Evolutionary conservation across 2,888 invertebrate species (phyloP).

Genomic region (Melangyna quadrimaculata): DNA sequence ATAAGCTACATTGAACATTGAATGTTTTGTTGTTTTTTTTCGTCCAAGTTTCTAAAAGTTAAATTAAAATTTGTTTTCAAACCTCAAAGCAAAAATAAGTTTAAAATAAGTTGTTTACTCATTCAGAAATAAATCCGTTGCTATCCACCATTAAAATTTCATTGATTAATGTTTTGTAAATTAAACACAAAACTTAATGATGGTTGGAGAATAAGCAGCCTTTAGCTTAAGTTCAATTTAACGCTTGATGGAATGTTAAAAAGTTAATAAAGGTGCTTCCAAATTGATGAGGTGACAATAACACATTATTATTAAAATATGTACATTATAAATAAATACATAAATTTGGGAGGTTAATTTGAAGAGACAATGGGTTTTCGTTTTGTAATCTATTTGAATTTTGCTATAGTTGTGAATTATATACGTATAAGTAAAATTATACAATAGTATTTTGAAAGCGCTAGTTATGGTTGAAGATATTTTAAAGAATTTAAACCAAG

Average conservation of each 20-base stretch:
- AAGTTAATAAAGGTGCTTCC: constrained; percentile 3
- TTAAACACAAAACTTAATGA: constrained; percentile 13
- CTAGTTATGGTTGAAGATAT: too few species aligned
- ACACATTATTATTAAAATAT: background rate
- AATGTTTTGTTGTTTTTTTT: background rate
- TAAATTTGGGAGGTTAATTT: too few species aligned
- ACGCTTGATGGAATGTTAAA: background rate
- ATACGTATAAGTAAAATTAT: too few species aligned
- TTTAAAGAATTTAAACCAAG: too few species aligned
- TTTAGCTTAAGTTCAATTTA: background rate
- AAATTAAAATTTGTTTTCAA: background rate
- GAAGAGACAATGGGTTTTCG: background rate
- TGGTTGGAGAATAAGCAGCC: background rate
- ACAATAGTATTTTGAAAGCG: too few species aligned
- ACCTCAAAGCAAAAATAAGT: background rate
- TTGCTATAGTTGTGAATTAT: background rate
- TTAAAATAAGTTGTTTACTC: too few species aligned
- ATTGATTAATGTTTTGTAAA: constrained; percentile 1
- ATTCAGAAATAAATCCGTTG: background rate
- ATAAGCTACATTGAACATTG: too few species aligned
- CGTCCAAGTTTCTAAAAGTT: background rate
- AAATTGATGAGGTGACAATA: background rate
- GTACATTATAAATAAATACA: background rate
- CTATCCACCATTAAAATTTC: background rate
- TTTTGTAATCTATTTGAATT: background rate